Evolutionary conservation across 2,797 vertebrate species (phyloP).

Genomic region (Buceros bicornis): DNA sequence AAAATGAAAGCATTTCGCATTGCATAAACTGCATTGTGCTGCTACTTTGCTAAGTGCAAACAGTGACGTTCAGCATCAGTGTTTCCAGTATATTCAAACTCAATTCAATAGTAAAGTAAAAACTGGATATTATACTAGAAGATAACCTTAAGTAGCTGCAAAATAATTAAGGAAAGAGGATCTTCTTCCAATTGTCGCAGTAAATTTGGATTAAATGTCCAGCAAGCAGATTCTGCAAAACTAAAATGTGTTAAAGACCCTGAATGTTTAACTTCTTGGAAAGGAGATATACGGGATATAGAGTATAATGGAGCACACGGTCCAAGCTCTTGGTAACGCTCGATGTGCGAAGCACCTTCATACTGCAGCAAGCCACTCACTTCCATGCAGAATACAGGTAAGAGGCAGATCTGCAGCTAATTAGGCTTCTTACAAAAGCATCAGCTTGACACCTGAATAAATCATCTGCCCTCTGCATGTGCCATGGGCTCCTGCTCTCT

Average conservation of each 20-base stretch:
- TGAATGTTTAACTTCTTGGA: neutral
- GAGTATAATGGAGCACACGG: fast-evolving
- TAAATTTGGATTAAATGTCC: neutral
- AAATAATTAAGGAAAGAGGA: neutral
- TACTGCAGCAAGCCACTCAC: neutral
- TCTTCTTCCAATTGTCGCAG: neutral
- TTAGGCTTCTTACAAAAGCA: neutral
- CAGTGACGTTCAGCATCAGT: neutral
- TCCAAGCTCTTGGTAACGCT: neutral
- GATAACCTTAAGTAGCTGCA: neutral
- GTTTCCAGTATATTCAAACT: neutral
- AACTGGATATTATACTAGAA: neutral
- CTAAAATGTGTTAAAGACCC: neutral
- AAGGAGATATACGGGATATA: neutral
- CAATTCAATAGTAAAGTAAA: neutral
- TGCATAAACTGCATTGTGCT: neutral
- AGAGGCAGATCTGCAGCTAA: neutral
- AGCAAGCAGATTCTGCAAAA: neutral
- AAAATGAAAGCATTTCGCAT: neutral
- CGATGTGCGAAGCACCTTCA: neutral
- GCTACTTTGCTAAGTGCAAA: neutral
- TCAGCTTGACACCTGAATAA: neutral
- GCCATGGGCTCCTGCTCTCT: neutral
- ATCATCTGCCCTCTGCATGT: neutral
- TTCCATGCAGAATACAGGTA: neutral